These are phyloP conservation scores for Riptortus pedestris DNA, from an alignment of 1,140 invertebrate genomes.

Conservation along the genomic window DNA sequence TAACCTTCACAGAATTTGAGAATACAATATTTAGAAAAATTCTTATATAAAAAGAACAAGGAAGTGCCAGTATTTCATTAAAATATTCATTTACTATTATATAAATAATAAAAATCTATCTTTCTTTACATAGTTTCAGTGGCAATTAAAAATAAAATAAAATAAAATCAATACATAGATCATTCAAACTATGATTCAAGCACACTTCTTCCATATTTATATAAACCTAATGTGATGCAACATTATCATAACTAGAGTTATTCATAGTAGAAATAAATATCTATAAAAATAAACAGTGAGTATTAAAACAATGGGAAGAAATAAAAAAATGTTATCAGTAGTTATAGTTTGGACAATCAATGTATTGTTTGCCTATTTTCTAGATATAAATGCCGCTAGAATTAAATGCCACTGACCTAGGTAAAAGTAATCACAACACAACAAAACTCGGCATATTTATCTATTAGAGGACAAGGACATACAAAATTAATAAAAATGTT, in stretches of 20 bases:
- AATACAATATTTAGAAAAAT: not conserved
- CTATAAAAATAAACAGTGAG: conserved; percentile 4
- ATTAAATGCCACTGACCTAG: not conserved
- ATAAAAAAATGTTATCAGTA: not conserved
- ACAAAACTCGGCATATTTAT: not conserved
- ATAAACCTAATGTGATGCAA: conserved; percentile 9
- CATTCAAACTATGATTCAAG: conserved; percentile 10
- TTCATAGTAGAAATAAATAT: not conserved
- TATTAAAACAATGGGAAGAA: not conserved
- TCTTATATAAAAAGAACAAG: not conserved
- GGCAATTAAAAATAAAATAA: not conserved
- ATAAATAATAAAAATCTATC: conserved; percentile 3
- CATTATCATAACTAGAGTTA: not conserved
- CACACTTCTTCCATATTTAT: not conserved
- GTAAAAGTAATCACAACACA: conserved; percentile 6
- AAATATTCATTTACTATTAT: conserved; percentile 2
- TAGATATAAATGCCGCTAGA: conserved; percentile 5
- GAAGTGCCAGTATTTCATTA: conserved; percentile 6
- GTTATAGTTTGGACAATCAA: conserved; percentile 11
- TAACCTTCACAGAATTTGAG: not conserved
- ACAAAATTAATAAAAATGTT: not conserved
- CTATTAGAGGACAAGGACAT: conserved; percentile 3
- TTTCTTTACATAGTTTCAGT: not conserved
- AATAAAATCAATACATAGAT: conserved; percentile 13
- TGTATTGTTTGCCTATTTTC: conserved; percentile 1